Conservation (phyloP, 2,797 vertebrate species). For the Spinus olivaceus region DNA sequence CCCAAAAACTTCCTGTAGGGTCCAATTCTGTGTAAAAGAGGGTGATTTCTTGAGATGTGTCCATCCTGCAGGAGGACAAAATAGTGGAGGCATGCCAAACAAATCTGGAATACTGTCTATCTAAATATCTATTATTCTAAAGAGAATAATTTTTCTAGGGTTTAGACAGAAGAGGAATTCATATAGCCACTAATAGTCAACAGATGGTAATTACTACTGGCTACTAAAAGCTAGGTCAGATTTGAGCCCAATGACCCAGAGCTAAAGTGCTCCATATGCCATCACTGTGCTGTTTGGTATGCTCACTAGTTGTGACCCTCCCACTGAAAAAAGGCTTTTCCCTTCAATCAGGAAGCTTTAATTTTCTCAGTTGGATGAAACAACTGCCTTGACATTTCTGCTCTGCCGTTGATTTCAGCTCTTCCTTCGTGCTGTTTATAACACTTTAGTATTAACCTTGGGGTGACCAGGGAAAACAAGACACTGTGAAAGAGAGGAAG, state of each 20-base stretch:
- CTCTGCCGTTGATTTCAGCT: background rate
- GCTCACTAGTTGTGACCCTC: background rate
- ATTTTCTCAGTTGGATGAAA: background rate
- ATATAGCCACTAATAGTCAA: slow-evolving; percentile 13
- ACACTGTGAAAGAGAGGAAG: background rate
- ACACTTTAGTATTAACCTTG: background rate
- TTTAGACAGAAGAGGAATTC: background rate
- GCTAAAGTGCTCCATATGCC: slow-evolving; percentile 45
- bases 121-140: too few relatives aligned
- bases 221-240: slow-evolving; percentile 35
- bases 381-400: background rate
- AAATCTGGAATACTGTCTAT: background rate
- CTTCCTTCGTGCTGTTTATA: background rate
- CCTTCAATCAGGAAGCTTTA: background rate
- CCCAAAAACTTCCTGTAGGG: background rate
- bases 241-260: slow-evolving; percentile 18
- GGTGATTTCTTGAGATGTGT: background rate
- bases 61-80: background rate
- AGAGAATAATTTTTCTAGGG: background rate
- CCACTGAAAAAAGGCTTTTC: background rate
- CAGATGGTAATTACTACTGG: slow-evolving; percentile 42
- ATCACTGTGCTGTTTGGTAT: background rate
- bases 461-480: background rate
- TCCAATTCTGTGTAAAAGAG: background rate
- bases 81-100: background rate